These are phyloP conservation scores for Engystomops pustulosus DNA, from an alignment of 2,113 vertebrate species.

Conservation along the genomic window DNA sequence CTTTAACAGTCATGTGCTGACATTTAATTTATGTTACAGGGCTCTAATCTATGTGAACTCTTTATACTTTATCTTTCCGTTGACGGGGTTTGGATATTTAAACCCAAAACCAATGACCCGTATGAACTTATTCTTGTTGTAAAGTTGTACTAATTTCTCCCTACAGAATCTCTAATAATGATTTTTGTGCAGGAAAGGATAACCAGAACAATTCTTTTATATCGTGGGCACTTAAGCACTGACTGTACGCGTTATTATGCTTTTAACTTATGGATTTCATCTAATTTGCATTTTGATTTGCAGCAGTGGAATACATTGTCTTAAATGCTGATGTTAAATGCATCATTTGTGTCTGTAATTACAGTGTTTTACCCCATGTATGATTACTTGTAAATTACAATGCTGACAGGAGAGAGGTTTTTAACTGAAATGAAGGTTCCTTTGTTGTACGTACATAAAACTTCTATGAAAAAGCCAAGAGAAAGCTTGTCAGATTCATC, in stretches of 20 bases:
- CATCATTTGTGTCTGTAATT: constrained; percentile 33
- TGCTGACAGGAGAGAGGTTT: neutral
- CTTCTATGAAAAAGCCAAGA: neutral
- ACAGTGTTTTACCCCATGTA: neutral
- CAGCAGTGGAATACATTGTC: neutral
- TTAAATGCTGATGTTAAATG: constrained; percentile 24
- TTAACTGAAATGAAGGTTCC: neutral
- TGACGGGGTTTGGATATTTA: too few species aligned
- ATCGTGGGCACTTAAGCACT: neutral
- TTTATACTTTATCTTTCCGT: too few species aligned
- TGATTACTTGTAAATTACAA: constrained; percentile 25
- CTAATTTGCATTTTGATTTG: constrained; percentile 17
- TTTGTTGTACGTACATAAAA: neutral
- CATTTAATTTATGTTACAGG: too few species aligned
- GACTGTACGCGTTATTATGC: neutral
- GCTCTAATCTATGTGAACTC: too few species aligned
- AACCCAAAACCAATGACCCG: too few species aligned
- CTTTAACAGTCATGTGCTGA: too few species aligned
- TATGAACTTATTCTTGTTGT: neutral
- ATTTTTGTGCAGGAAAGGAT: neutral
- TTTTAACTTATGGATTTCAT: constrained; percentile 16
- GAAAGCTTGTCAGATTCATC: neutral
- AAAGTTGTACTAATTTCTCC: neutral
- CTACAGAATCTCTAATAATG: neutral
- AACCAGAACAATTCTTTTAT: neutral